These are phyloP conservation scores for Recurvirostra avosetta DNA, from an alignment of 2,113 vertebrate genomes.

Conservation along the genomic window DNA sequence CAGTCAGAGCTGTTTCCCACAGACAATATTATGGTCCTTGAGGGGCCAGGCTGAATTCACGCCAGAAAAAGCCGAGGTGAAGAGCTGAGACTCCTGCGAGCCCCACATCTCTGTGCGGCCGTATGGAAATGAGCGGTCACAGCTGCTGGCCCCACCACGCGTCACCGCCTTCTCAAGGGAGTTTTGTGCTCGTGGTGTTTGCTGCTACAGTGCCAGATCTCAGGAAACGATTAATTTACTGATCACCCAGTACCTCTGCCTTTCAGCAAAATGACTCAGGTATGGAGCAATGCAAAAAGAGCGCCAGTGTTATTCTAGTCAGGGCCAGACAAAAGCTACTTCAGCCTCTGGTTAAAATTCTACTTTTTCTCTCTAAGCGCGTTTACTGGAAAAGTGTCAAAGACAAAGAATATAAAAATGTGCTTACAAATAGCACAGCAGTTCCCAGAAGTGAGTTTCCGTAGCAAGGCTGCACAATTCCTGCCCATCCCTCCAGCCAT, in stretches of 20 bases:
- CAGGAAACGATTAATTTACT: background rate
- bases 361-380: background rate
- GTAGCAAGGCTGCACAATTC: background rate
- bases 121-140: fast-evolving
- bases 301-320: background rate
- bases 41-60: background rate
- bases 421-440: background rate
- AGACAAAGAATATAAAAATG: background rate
- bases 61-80: background rate
- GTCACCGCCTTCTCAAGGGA: background rate
- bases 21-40: background rate
- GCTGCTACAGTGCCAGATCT: background rate
- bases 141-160: background rate
- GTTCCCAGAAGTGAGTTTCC: background rate
- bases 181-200: background rate
- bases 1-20: background rate
- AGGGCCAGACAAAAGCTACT: background rate
- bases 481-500: background rate
- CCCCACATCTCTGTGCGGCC: fast-evolving
- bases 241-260: background rate
- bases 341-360: background rate
- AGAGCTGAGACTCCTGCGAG: background rate
- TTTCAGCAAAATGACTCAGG: background rate
- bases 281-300: background rate
- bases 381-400: background rate